Percentiles rank a stretch among this genome's conserved stretches.
These are phyloP conservation scores for Gavia stellata DNA, from an alignment of 2,113 vertebrate genomes.

Conservation along the genomic window DNA sequence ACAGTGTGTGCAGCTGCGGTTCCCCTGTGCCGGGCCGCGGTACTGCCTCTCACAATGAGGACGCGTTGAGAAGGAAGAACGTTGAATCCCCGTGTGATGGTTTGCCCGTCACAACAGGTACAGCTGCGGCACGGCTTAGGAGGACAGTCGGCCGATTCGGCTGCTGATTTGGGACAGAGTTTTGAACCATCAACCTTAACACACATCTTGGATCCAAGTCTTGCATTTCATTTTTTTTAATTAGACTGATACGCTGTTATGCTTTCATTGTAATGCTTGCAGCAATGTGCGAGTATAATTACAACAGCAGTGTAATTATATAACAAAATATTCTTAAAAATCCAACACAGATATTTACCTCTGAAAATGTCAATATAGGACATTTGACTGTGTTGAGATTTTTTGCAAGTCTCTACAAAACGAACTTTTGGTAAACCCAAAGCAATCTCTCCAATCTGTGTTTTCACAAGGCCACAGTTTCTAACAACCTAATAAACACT, in stretches of 20 bases:
- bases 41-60: neutral
- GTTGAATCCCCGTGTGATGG: neutral
- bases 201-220: neutral
- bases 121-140: rapidly evolving
- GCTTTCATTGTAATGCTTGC: neutral
- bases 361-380: neutral
- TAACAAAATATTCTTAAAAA: neutral
- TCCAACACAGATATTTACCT: neutral
- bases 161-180: neutral
- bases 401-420: neutral
- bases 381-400: neutral
- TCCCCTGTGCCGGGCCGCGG: neutral
- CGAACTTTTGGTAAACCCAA: neutral
- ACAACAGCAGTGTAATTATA: neutral
- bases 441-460: neutral
- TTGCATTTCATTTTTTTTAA: neutral
- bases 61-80: neutral
- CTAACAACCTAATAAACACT: neutral
- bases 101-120: neutral
- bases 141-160: neutral
- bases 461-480: neutral
- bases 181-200: neutral
- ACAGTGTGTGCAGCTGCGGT: neutral
- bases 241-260: neutral
- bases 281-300: neutral